Evolutionary conservation across 1,140 invertebrate genomes (phyloP), one percentile per base, ranked within the genome.

Genomic region (Conopomorpha cramerella): DNA sequence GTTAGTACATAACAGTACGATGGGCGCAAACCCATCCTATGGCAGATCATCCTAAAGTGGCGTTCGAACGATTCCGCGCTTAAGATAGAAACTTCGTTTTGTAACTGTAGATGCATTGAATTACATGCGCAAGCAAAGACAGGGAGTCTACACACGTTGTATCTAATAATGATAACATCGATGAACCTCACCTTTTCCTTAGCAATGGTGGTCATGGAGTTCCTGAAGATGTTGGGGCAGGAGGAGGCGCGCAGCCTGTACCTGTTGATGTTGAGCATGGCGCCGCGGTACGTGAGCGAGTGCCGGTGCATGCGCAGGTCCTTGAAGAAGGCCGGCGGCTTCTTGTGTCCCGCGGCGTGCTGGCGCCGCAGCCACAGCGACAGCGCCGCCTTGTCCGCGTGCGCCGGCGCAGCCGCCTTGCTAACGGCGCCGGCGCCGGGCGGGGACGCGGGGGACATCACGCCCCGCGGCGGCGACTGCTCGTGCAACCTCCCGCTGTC

Each of bases 161-260:
- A 14, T 14, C 7, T 15, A 10, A 1, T n/a, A 28, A 11, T 8
- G 13, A 32, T 8, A 32, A 16, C 4, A 32, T 8, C n/a, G 1
- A 18, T 15, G 11, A 17, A 35, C 11, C 54, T 59, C 26, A 72
- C 67, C 62, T 89, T 88, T 47, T 88, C 87, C 53, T 90, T 87
- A 7, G 87, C 85, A 43, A 91, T 90, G n/a, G 90, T 92, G 1
- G 88, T 89, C 82, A 92, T 91, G 1, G 90, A 91, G 66, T 93
- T 93, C 34, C 88, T 79, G 51, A 90, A 93, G 51, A 94, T 93
- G 66, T 93, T 90, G 1, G 92, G 91, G 50, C 91, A 93, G 11
- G 90, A 93, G 1, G 89, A 92, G 0, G 91, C 91, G 36, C 90
- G 78, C 7, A 93, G 73, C 11, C 89, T 77, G 64, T 92, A 92